A percentile compares a stretch with the other conserved stretches of the same genome.
Conservation (phyloP, 2,888 invertebrate genomes). For the Brenthis ino region DNA sequence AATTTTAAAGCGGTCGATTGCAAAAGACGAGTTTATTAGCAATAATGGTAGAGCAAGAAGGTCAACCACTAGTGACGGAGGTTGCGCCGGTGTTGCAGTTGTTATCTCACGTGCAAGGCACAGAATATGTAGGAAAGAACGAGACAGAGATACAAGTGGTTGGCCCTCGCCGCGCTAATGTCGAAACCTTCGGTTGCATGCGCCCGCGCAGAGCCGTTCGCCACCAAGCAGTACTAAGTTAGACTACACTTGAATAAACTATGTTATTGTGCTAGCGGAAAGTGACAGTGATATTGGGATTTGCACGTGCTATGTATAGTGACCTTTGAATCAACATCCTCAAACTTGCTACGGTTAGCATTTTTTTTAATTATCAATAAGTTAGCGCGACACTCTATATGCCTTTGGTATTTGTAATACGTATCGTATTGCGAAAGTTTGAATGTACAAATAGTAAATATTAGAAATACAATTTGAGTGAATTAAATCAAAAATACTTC, state of each 20-base stretch:
- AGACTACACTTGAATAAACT: slow-evolving; percentile 54
- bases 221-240: slow-evolving; percentile 57
- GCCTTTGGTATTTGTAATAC: neutral
- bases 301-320: slow-evolving; percentile 52
- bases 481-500: no score
- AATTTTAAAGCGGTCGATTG: slow-evolving; percentile 63
- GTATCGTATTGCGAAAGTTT: slow-evolving; percentile 8
- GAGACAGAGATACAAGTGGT: slow-evolving; percentile 54
- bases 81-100: slow-evolving; percentile 50
- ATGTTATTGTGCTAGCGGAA: slow-evolving; percentile 55
- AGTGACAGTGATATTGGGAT: slow-evolving; percentile 69
- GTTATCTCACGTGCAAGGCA: slow-evolving; percentile 49
- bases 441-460: no score
- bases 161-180: slow-evolving; percentile 63
- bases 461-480: no score
- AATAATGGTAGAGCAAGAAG: slow-evolving; percentile 74
- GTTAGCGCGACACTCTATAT: neutral
- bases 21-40: slow-evolving; percentile 73
- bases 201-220: slow-evolving; percentile 55
- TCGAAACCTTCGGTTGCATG: slow-evolving; percentile 73
- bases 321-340: slow-evolving; percentile 47
- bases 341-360: slow-evolving; percentile 48
- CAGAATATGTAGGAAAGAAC: slow-evolving; percentile 48
- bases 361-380: slow-evolving; percentile 23
- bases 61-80: slow-evolving; percentile 65